Percentiles rank a stretch among this genome's conserved stretches.
Evolutionary conservation across 1,140 invertebrate genomes (phyloP).

Genomic region (Vollenhovia emeryi): DNA sequence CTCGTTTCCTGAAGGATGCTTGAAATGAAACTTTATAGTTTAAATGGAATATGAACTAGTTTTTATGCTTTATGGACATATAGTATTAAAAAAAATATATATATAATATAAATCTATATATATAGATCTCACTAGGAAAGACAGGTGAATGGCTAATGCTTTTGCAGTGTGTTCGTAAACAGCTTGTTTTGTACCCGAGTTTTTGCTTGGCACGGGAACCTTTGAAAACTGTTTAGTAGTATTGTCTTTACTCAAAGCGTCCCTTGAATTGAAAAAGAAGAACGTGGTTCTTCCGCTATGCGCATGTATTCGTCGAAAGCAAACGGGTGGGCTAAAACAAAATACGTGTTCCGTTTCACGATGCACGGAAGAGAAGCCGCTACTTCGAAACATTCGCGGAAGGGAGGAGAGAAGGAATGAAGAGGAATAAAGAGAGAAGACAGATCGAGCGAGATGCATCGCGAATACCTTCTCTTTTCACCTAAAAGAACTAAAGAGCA

Average conservation of each 20-base stretch:
- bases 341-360: constrained; percentile 68
- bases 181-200: not conserved
- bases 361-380: constrained; percentile 45
- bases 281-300: constrained; percentile 23
- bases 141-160: constrained; percentile 13
- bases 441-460: constrained; percentile 11
- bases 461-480: constrained; percentile 37
- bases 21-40: constrained; percentile 4
- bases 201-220: not conserved
- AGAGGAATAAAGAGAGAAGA: constrained; percentile 10
- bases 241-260: constrained; percentile 52
- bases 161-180: constrained; percentile 33
- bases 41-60: not conserved
- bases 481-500: constrained; percentile 35
- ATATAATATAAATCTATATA: too few species aligned
- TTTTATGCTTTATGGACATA: constrained; percentile 16
- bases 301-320: constrained; percentile 33
- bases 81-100: not conserved
- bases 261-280: constrained; percentile 46
- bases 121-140: not conserved
- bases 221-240: constrained; percentile 53
- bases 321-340: constrained; percentile 63
- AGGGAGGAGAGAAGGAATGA: not conserved
- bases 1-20: constrained; percentile 5
- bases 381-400: constrained; percentile 52